Base-by-base conservation (phyloP, 2,113 vertebrate species). In the Leptobrachium ailaonicum region DNA sequence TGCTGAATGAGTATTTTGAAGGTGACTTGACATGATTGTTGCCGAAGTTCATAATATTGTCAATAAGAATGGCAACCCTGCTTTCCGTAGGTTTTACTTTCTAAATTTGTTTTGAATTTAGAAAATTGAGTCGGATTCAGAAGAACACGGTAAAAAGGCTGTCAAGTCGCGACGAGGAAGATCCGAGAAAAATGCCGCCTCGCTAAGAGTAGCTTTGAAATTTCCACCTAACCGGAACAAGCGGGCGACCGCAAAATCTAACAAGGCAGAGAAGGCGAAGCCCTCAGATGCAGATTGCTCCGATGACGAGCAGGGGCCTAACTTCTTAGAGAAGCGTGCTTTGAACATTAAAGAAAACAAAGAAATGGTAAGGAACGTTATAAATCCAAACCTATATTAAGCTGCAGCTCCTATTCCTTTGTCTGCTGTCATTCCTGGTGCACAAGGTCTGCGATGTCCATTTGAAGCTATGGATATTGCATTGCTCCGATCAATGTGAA, bases 301-400 rank as follows among this genome's bases (percentile, higher is more conserved):
- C 0, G 93, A 95, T 76, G 89, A 90, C 4, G 95, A 97, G 82
- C 93, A 80, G 0, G 93, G 92, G 40, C 82, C 93, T 1, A 81
- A 91, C 85, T 97, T 98, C 81, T 89, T 99, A 82, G 87, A 88
- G 85, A 98, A 95, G 86, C 94, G 98, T 83, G 96, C 96, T n/a
- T 86, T 98, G 82, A 99, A 98, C 83, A 98, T 99, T 86, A 98
- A 96, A 85, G 96, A 99, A 87, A 99, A 99, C 90, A 99, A 98
- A 89, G 97, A 94, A 71, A 97, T 99, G 98, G 98, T 95, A 92
- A 74, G 87, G 87, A 76, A 2, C 20, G 2, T 12, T 75, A 1
- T 60, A 12, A 7, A 60, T 60, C 11, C 56, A 60, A 13, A 50
- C 8, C 47, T 50, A 50, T 1, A 50, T 50, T 50, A 50, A 50